A percentile compares a stretch with the other conserved stretches of the same genome.
phyloP scores from a whole-genome alignment of 1,140 invertebrate genomes.

The Caerostris darwini region DNA sequence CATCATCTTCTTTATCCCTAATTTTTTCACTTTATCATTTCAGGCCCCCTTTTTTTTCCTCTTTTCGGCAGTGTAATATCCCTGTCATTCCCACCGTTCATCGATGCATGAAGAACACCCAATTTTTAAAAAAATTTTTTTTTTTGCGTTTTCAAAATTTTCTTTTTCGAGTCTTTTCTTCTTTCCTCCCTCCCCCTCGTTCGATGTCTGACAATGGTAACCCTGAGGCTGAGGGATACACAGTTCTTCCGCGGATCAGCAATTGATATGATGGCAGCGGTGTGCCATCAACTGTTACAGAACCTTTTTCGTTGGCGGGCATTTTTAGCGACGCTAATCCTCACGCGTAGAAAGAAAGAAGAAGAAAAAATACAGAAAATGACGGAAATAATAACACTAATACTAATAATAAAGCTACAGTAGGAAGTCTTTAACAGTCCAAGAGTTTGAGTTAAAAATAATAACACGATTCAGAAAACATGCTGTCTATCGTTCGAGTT shows the following conservation, averaged over 20 bases:
- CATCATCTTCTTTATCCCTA: conserved; percentile 37
- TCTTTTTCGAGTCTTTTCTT: not conserved
- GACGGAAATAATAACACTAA: not conserved
- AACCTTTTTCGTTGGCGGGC: conserved; percentile 35
- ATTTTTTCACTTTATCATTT: conserved; percentile 69
- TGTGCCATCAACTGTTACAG: conserved; percentile 61
- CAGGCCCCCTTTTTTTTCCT: not conserved
- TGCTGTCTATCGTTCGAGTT: not conserved
- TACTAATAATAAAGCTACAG: not conserved
- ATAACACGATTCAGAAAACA: conserved; percentile 1
- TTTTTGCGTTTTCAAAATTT: not conserved
- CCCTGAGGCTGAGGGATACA: conserved; percentile 52
- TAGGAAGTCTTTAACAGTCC: conserved; percentile 37
- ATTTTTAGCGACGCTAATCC: conserved; percentile 41
- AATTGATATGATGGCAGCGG: conserved; percentile 65
- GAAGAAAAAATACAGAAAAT: not conserved
- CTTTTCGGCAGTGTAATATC: conserved; percentile 21
- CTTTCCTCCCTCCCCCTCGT: not conserved
- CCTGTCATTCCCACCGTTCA: conserved; percentile 53
- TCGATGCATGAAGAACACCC: conserved; percentile 60
- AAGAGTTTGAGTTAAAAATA: conserved; percentile 41
- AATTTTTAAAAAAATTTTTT: not conserved
- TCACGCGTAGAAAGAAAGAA: not conserved
- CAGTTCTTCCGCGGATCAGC: conserved; percentile 41
- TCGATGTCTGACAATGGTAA: conserved; percentile 44